phyloP scores from a whole-genome alignment of 2,888 invertebrate genomes.

The Trypoxylon attenuatum region DNA sequence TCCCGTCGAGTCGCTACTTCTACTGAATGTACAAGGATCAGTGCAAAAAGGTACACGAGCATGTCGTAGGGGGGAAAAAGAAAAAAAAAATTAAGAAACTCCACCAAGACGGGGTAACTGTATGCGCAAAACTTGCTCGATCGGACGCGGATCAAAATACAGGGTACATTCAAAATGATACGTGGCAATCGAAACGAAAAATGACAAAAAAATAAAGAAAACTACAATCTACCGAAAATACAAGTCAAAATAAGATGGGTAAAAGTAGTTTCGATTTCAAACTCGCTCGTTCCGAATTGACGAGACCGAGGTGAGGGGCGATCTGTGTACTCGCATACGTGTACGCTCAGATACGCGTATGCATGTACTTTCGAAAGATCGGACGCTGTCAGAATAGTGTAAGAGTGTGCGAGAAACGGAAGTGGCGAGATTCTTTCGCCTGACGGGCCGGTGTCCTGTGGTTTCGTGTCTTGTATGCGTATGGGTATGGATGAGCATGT shows the following conservation, averaged over 20 bases:
- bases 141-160: background rate
- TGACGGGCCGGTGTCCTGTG: background rate
- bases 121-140: slow-evolving; percentile 10
- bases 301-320: slow-evolving; percentile 45
- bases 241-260: slow-evolving; percentile 25
- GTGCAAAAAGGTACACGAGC: slow-evolving; percentile 37
- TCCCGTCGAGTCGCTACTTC: slow-evolving; percentile 33
- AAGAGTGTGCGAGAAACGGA: background rate
- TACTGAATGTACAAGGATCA: slow-evolving; percentile 40
- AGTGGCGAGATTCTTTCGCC: background rate
- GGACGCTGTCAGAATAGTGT: background rate
- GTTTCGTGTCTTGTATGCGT: background rate
- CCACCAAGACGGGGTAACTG: slow-evolving; percentile 28
- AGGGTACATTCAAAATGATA: background rate
- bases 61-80: slow-evolving; percentile 13
- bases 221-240: slow-evolving; percentile 30
- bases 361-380: slow-evolving; percentile 6
- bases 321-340: slow-evolving; percentile 11
- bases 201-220: slow-evolving; percentile 22
- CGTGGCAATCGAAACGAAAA: slow-evolving; percentile 20
- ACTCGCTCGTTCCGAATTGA: slow-evolving; percentile 24
- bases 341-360: background rate
- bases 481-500: background rate
- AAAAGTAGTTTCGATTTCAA: slow-evolving; percentile 37
- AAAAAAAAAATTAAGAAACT: slow-evolving; percentile 7